Percentiles rank a stretch among this genome's conserved stretches.
Conservation (phyloP, 2,797 vertebrate genomes). For the Siniperca scherzeri region DNA sequence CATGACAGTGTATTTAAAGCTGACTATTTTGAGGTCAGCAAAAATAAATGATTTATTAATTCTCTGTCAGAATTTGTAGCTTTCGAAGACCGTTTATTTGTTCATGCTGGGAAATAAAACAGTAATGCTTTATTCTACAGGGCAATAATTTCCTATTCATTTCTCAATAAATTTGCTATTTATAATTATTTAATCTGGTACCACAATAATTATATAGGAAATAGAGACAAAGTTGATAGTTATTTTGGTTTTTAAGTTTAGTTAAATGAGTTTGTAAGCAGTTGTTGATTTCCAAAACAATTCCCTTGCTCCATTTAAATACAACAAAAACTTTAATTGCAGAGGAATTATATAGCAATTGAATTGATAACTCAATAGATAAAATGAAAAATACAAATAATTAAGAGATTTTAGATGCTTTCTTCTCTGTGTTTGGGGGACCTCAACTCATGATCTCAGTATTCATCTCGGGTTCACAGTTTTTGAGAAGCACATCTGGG, state of each 20-base stretch:
- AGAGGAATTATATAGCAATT: background rate
- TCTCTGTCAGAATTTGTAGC: background rate
- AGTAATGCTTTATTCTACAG: background rate
- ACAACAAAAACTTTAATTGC: too few relatives aligned
- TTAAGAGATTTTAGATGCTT: too few relatives aligned
- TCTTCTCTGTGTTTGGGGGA: background rate
- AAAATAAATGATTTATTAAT: background rate
- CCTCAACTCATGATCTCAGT: background rate
- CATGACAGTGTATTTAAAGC: background rate
- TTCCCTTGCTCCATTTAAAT: too few relatives aligned
- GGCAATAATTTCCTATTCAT: too few relatives aligned
- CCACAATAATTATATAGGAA: too few relatives aligned
- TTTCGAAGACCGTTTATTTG: background rate
- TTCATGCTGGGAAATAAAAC: background rate
- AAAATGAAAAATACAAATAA: background rate
- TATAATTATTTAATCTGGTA: too few relatives aligned
- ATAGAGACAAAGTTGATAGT: too few relatives aligned
- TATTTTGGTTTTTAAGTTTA: too few relatives aligned
- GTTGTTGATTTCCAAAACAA: too few relatives aligned
- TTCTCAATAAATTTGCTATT: too few relatives aligned
- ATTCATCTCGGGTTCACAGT: background rate
- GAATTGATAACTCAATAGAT: background rate
- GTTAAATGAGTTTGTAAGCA: too few relatives aligned
- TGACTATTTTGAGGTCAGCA: background rate
- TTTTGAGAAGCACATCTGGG: background rate